Base-by-base conservation (phyloP, 2,113 vertebrate genomes). In the Progne subis region DNA sequence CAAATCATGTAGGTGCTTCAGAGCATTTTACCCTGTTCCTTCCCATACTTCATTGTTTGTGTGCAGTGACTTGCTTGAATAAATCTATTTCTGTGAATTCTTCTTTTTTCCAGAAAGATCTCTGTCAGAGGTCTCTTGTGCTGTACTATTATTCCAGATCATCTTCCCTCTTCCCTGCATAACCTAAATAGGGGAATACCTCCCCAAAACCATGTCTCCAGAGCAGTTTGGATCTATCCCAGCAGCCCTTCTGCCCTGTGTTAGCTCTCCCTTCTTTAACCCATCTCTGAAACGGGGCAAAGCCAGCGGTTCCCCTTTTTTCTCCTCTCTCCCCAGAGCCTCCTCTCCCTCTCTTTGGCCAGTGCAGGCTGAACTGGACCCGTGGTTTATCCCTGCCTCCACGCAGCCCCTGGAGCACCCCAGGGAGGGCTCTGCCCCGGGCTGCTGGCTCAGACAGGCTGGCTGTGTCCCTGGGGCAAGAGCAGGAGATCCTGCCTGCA, bases 1-100 rank as follows among this genome's bases (percentile, higher is more conserved):
- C 81, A 91, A 91, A 52, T 76, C 72, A 53, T 76, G 77, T 72
- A 89, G 65, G 70, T 89, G 74, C 86, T 94, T 67, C n/a, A 23
- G 49, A 65, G 55, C n/a, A 19, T 75, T 89, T 82, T 69, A 31
- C 28, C 32, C 41, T 9, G 11, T 68, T 94, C 34, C 21, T 69
- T 70, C 37, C 37, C 37, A 13, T 53, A 11, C 46, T 65, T 71
- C 2, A 74, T 79, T 92, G 55, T 74, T 79, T 12, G 0, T 57
- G 20, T 70, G 55, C 63, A 59, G 11, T 26, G 37, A 14, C 29
- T 65, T 68, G 64, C 28, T 47, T 44, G 23, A 39, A 59, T 60
- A 83, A 74, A 68, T 70, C 13, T 25, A 0, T 41, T 78, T 41
- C 15, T 55, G 31, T 31, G 69, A 59, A 37, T 75, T 68, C 5